Percentiles rank a stretch among this genome's conserved stretches.
Conservation (phyloP, 2,113 vertebrate genomes). For the Spermophilus dauricus region DNA sequence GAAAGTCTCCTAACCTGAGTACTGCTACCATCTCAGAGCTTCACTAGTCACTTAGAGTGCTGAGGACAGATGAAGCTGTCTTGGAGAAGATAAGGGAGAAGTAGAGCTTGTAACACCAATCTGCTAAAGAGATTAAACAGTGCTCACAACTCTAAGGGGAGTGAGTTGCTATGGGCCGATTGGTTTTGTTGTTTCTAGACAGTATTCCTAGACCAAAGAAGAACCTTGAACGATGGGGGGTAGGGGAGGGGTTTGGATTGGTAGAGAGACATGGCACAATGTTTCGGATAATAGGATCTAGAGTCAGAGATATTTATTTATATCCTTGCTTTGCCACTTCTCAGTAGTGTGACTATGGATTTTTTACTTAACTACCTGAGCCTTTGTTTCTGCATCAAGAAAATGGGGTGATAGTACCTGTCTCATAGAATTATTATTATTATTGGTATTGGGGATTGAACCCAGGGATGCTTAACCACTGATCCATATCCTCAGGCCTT, state of each 20-base stretch:
- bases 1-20: neutral
- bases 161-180: neutral
- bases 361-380: neutral
- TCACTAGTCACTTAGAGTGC: neutral
- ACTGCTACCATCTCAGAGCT: neutral
- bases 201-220: slow-evolving; percentile 23
- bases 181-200: neutral
- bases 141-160: neutral
- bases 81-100: slow-evolving; percentile 1
- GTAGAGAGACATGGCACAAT: neutral
- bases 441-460: too few relatives aligned
- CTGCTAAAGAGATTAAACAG: neutral
- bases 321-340: neutral
- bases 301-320: neutral
- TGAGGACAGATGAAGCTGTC: neutral
- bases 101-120: neutral
- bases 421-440: neutral
- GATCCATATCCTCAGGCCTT: too few relatives aligned
- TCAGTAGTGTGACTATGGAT: neutral
- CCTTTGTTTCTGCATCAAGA: slow-evolving; percentile 23
- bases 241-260: neutral
- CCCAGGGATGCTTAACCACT: too few relatives aligned
- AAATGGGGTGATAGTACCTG: neutral
- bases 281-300: neutral
- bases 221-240: neutral